phyloP scores from a whole-genome alignment of 2,888 invertebrate species.

The Pecten maximus region DNA sequence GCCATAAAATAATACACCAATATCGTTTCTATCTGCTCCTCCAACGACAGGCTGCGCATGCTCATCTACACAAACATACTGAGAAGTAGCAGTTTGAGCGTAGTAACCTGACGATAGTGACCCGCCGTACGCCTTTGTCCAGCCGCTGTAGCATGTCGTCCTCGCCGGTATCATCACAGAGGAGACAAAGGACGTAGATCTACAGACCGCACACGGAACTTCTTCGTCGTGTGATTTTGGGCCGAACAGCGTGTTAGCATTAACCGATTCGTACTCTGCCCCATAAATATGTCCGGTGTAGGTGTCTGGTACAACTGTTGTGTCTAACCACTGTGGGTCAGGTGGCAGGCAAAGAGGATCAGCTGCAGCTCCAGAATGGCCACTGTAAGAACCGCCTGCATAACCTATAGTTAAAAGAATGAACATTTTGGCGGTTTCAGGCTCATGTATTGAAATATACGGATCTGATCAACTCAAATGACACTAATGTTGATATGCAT shows the following conservation, averaged over 20 bases:
- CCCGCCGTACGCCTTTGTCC: too few relatives aligned
- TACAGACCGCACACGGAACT: conserved; percentile 28
- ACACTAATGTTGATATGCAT: too few relatives aligned
- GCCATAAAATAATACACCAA: not conserved
- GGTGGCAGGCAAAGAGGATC: not conserved
- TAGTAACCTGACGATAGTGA: not conserved
- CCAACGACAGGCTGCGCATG: not conserved
- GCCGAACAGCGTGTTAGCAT: not conserved
- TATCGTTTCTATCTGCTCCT: not conserved
- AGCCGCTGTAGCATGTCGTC: too few relatives aligned
- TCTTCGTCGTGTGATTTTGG: not conserved
- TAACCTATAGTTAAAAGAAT: not conserved
- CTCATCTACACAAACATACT: not conserved
- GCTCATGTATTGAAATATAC: too few relatives aligned
- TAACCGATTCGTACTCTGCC: not conserved
- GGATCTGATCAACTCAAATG: too few relatives aligned
- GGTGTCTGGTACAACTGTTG: not conserved
- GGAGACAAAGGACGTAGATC: too few relatives aligned
- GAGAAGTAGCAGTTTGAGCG: not conserved
- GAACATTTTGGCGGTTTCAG: too few relatives aligned
- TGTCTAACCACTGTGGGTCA: not conserved
- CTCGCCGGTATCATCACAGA: too few relatives aligned
- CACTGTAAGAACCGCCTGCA: not conserved
- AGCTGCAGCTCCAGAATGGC: not conserved
- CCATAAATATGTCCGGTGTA: not conserved